Evolutionary conservation across 2,113 vertebrate species (phyloP).

Genomic region (Phalacrocorax pelagicus): DNA sequence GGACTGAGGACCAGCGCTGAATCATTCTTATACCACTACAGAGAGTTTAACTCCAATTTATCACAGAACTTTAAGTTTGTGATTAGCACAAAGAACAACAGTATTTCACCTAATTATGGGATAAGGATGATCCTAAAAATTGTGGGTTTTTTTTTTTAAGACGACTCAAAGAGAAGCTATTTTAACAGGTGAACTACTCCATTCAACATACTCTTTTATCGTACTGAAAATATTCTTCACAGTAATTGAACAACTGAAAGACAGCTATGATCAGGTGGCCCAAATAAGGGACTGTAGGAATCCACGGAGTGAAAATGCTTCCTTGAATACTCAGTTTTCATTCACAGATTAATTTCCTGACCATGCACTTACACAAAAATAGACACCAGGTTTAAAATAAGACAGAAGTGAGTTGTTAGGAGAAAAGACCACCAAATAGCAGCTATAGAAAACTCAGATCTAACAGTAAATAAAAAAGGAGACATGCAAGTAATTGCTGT

Average conservation of each 20-base stretch:
- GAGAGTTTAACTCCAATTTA: background rate
- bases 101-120: background rate
- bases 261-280: background rate
- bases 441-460: background rate
- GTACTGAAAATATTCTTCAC: background rate
- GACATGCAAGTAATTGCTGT: background rate
- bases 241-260: background rate
- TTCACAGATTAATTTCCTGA: background rate
- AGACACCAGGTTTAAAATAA: background rate
- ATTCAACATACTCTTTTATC: background rate
- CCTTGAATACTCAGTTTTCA: background rate
- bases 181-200: background rate
- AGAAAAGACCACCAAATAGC: background rate
- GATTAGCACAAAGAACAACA: background rate
- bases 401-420: background rate
- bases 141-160: background rate
- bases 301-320: background rate
- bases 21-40: background rate
- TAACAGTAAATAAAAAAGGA: background rate
- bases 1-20: background rate
- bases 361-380: background rate
- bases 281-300: background rate
- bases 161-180: background rate
- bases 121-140: background rate
- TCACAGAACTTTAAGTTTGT: background rate